Evolutionary conservation across 2,797 vertebrate genomes (phyloP), one percentile per base, ranked within the genome.

Genomic region (Oryzias dopingdopingensis): DNA sequence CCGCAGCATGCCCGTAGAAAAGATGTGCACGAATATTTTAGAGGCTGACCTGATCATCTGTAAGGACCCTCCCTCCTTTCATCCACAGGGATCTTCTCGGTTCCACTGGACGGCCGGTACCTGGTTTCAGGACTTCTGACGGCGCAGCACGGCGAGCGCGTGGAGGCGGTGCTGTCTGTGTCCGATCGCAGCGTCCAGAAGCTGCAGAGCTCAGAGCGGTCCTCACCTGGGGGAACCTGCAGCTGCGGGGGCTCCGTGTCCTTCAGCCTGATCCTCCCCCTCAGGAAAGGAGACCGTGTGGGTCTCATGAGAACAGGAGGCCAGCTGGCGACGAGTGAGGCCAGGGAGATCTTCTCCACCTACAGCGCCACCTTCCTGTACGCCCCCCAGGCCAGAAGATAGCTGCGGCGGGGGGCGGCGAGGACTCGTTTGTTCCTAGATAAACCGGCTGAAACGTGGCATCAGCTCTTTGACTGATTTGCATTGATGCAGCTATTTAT

Each of bases 361-460:
- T 98, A 91, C 80, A 98, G 95, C 32, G 94, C 92, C 51, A 87
- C 96, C 60, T 95, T 95, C 81, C 90, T 99, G 48, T 98, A 99
- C 54, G 87, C 94, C 24, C 90, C 90, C 17, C 84, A 91, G 65
- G 83, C 87, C 67, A 87, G 82, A 37, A 91, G 93, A 87, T 98
- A 96, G 86, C 88, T 54, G 67, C 18, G 62, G 52, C 51, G 49
- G 55, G 45, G 17, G 5, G 42, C 43, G 17, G 20, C 15, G 49
- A 70, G 44, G 65, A 83, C 77, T 68, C 4, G n/a, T 66, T 64
- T 40, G 65, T 53, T 67, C 48, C 59, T 57, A 58, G 53, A 55
- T 2, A 64, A 40, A n/a, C 59, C 67, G 73, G 83, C 83, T 69
- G 70, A 61, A 63, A 42, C 2, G 20, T 22, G 51, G 75, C 62